Evolutionary conservation across 2,113 vertebrate species (phyloP), one percentile per base, ranked within the genome.

Genomic region (Lepidothrix coronata): DNA sequence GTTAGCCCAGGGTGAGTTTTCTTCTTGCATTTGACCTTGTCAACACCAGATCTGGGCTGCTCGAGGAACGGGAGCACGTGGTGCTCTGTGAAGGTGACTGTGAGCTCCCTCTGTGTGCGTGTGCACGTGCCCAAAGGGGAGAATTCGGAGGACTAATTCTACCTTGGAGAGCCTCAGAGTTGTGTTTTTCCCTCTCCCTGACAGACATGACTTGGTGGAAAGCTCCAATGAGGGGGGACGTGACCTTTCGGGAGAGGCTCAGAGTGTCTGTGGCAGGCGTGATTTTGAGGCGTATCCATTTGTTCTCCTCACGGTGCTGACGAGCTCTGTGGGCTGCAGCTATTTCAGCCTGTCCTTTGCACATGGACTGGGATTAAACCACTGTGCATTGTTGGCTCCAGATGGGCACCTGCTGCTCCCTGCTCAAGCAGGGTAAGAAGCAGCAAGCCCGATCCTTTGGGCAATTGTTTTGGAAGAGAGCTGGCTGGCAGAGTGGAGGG

Each of bases 1-100:
- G 0, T 17, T 80, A 93, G 76, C 70, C 51, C 71, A 46, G 79
- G 76, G 85, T 74, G 72, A 92, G 83, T 35, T 92, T 68, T 78
- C 93, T 37, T 83, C 91, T 87, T 78, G 70, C 5, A 1, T 59
- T 85, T 94, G 95, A 95, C 92, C 93, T 95, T 96, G 95, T 82
- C 85, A 58, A 19, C 27, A 4, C 39, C 9, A 19, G 57, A 79
- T 61, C 37, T 58, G 57, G 46, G 65, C 49, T 37, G 62, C 84
- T 30, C 17, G 30, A 30, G 79, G 88, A 91, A 31, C 10, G 12
- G 77, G 12, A 83, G 31, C 9, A 1, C 2, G 5, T 14, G 70
- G 61, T 25, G 48, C 54, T 91, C 62, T 5, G 24, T 35, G 27
- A 52, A 70, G 81, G 48, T 51, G 93, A 44, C 73, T 80, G 12